Percentiles rank a stretch among this genome's conserved stretches.
Evolutionary conservation across 2,797 vertebrate genomes (phyloP).

Genomic region (Masticophis lateralis): DNA sequence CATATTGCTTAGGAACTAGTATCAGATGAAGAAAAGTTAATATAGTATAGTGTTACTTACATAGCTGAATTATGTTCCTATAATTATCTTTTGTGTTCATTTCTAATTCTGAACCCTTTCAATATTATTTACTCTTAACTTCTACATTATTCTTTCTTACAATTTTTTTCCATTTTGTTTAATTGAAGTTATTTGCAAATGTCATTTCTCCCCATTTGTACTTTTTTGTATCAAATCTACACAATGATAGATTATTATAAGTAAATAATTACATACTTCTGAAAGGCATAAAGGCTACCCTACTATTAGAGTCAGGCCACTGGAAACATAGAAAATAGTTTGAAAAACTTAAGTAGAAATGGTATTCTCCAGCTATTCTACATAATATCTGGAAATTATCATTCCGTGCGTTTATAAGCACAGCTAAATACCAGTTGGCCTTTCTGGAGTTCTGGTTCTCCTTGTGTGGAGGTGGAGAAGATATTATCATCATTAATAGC

Average conservation of each 20-base stretch:
- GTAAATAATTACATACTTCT: not conserved
- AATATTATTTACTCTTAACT: slow-evolving; percentile 31
- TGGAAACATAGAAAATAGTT: not conserved
- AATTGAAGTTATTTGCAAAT: slow-evolving; percentile 22
- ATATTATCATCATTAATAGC: not conserved
- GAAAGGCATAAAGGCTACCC: not conserved
- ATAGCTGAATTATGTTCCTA: slow-evolving; percentile 27
- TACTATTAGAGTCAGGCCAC: not conserved
- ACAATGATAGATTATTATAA: not conserved
- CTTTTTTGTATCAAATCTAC: not conserved
- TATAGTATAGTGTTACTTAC: slow-evolving; percentile 12
- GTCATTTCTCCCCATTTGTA: not conserved
- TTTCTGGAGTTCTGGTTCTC: not conserved
- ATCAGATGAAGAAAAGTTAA: slow-evolving; percentile 46
- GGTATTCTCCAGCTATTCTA: not conserved
- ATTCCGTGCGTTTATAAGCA: not conserved
- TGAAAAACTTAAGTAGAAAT: not conserved
- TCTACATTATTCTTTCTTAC: slow-evolving; percentile 5
- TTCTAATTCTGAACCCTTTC: slow-evolving; percentile 42
- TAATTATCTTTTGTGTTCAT: slow-evolving; percentile 8
- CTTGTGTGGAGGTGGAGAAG: not conserved
- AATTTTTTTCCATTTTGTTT: slow-evolving; percentile 30
- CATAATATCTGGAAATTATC: not conserved
- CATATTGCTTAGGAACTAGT: slow-evolving; percentile 9
- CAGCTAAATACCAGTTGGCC: not conserved